phyloP scores from a whole-genome alignment of 2,113 vertebrate genomes.

The Bos taurus region DNA sequence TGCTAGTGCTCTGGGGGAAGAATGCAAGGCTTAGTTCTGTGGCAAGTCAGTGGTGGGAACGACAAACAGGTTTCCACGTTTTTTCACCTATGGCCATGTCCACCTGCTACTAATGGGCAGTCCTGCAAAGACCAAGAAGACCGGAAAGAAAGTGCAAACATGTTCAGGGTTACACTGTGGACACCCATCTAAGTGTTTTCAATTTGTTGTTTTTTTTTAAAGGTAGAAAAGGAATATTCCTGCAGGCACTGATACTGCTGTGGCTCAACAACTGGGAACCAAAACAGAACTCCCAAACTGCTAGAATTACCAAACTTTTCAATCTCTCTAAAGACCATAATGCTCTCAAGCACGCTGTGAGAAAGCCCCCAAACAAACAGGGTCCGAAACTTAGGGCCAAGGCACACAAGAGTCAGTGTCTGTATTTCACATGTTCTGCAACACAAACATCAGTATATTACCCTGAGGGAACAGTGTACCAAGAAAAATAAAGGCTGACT shows the following conservation, averaged over 20 bases:
- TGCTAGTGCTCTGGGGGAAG: neutral
- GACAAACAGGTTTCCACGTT: conserved; percentile 97
- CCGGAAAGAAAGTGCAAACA: neutral
- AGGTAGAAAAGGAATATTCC: neutral
- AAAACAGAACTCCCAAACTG: conserved; percentile 84
- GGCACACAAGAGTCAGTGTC: neutral
- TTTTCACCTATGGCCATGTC: conserved; percentile 92
- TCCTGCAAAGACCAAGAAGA: conserved; percentile 91
- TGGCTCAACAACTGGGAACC: conserved; percentile 91
- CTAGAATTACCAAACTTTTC: conserved; percentile 96
- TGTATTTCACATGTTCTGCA: neutral
- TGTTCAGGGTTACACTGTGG: neutral
- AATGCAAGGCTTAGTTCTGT: neutral
- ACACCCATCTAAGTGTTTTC: neutral
- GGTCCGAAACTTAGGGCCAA: conserved; percentile 72
- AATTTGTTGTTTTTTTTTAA: neutral
- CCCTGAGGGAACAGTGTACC: neutral
- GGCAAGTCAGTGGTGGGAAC: conserved; percentile 96
- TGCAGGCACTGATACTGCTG: neutral
- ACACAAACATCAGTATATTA: neutral
- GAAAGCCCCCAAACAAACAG: conserved; percentile 92
- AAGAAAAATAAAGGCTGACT: neutral
- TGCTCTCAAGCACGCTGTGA: conserved; percentile 94
- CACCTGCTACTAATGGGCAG: conserved; percentile 96
- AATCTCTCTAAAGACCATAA: conserved; percentile 97